phyloP scores from a whole-genome alignment of 2,888 invertebrate species.

The Acrobasis suavella region DNA sequence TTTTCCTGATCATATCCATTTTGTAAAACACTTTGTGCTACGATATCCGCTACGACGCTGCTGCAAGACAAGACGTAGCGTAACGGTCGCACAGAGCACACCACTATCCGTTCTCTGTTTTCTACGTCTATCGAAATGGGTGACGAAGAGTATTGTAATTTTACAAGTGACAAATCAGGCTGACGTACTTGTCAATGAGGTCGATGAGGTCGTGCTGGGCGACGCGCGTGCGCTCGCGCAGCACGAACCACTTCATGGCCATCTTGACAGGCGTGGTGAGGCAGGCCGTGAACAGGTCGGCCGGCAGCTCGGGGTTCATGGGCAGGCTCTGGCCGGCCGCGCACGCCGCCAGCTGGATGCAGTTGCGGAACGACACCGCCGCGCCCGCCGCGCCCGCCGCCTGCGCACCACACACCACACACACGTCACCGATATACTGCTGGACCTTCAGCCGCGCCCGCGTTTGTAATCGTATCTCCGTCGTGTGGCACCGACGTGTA shows the following conservation, averaged over 20 bases:
- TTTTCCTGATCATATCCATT: no score
- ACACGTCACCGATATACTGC: no score
- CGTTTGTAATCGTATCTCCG: no score
- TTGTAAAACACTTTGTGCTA: no score
- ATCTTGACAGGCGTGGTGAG: conserved; percentile 99
- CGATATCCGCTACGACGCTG: no score
- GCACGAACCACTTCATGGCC: conserved; percentile 96
- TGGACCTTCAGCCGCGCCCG: no score
- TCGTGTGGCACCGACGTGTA: no score
- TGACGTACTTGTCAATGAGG: conserved; percentile 92
- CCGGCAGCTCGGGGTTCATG: conserved; percentile 98
- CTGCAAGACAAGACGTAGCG: no score
- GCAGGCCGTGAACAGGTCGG: conserved; percentile 98
- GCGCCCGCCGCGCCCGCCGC: conserved; percentile 36
- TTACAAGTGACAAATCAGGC: background rate
- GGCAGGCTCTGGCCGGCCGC: conserved; percentile 96
- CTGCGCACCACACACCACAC: conserved; percentile 8
- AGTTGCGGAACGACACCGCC: conserved; percentile 89
- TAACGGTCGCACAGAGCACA: no score
- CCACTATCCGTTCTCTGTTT: no score
- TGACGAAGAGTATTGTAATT: no score
- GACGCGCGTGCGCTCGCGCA: conserved; percentile 90
- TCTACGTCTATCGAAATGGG: no score
- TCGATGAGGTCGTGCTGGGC: conserved; percentile 92
- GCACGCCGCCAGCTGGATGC: conserved; percentile 98